These are phyloP conservation scores for Morphnarchus princeps DNA, from an alignment of 2,113 vertebrate species.

Conservation along the genomic window DNA sequence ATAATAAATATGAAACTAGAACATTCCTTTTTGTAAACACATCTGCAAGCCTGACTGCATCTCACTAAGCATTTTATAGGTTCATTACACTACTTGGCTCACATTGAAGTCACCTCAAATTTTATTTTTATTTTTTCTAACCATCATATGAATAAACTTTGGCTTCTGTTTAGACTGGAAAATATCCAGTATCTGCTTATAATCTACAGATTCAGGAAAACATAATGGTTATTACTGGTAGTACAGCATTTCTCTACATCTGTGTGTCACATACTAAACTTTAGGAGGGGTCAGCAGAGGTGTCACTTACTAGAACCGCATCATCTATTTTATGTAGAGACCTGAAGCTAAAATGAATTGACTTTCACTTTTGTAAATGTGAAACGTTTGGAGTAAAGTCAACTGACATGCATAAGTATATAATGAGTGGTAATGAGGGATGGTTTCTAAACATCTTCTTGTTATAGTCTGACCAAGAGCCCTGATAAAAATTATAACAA, in stretches of 20 bases:
- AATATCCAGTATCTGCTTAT: slow-evolving; percentile 20
- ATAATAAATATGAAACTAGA: slow-evolving; percentile 71
- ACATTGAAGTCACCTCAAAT: slow-evolving; percentile 75
- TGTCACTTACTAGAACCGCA: background rate
- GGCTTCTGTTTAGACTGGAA: slow-evolving; percentile 60
- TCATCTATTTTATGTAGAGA: background rate
- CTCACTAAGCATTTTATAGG: slow-evolving; percentile 75
- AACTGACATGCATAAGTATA: background rate
- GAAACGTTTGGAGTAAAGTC: background rate
- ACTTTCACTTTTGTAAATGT: background rate
- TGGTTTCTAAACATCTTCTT: background rate
- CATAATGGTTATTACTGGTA: background rate
- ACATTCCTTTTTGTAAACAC: slow-evolving; percentile 70
- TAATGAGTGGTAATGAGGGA: background rate
- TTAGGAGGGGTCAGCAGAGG: background rate
- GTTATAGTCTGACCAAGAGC: background rate
- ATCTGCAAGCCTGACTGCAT: slow-evolving; percentile 73
- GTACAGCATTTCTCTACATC: background rate
- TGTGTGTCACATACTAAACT: background rate
- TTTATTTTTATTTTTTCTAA: slow-evolving; percentile 64
- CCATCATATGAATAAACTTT: slow-evolving; percentile 59
- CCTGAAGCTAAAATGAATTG: background rate
- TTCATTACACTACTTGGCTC: slow-evolving; percentile 73
- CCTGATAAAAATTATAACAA: background rate
- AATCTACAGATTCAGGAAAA: slow-evolving; percentile 8